Conservation (phyloP, 2,888 invertebrate species). For the Parapristionchus giblindavisi region DNA sequence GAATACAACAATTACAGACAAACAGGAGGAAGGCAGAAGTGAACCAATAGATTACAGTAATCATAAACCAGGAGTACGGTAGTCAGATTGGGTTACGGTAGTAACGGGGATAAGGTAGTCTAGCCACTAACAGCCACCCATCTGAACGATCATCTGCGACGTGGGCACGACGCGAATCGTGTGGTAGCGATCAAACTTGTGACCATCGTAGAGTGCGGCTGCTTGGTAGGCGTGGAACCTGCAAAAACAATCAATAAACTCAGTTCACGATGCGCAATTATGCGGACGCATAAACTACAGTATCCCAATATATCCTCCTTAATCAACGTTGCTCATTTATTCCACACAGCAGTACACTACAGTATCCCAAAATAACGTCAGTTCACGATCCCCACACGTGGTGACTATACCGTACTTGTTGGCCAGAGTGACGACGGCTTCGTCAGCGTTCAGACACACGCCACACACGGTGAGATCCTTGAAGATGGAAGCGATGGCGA, state of each 20-base stretch:
- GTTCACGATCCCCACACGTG: too few relatives aligned
- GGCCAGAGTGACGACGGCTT: conserved; percentile 48
- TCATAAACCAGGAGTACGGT: neutral
- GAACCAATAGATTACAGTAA: neutral
- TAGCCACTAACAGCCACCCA: too few relatives aligned
- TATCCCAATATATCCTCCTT: neutral
- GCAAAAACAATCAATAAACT: neutral
- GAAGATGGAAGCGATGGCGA: conserved; percentile 36
- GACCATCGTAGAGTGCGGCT: neutral
- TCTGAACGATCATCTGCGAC: neutral
- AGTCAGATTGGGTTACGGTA: conserved; percentile 8
- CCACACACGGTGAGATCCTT: conserved; percentile 7
- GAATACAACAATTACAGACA: too few relatives aligned
- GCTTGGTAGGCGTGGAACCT: conserved; percentile 38
- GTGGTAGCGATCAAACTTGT: conserved; percentile 26
- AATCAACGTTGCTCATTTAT: neutral
- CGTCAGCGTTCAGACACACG: conserved; percentile 33
- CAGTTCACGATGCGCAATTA: too few relatives aligned
- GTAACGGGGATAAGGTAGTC: too few relatives aligned
- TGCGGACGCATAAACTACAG: too few relatives aligned
- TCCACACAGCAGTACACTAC: neutral
- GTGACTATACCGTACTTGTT: too few relatives aligned
- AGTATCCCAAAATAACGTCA: neutral
- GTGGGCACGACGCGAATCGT: conserved; percentile 11
- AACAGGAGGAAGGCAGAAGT: neutral